Base-by-base conservation (phyloP, 1,140 invertebrate species). In the Nasonia vitripennis region DNA sequence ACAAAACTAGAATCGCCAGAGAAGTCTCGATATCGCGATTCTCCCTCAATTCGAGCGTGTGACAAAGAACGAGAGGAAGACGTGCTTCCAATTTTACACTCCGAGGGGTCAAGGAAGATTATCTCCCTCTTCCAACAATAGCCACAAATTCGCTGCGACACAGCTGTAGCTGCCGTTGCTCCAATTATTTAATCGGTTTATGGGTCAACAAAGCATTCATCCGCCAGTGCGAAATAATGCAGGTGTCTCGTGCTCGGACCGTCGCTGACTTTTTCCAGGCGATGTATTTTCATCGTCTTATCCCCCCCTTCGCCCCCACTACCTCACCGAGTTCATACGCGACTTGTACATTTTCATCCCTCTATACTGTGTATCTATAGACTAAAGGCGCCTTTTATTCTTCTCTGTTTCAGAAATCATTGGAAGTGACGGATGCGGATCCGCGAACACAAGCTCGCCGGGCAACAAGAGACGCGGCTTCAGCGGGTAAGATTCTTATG, bases 381-480 rank as follows among this genome's bases (percentile, higher is more conserved):
- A 62, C 55, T 62, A 62, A 62, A n/a, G 17, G 55, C 20, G 20
- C 4, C 4, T 17, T 5, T 62, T 62, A 62, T 62, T 81, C 48
- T 79, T 85, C 48, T 92, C 85, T 92, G 89, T 93, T 94, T 87
- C 93, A 94, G 94, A 95, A 89, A 92, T 93, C 87, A 90, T 93
- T 68, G 92, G 93, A 62, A 94, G 93, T 90, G 95, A 95, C 89
- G 94, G 94, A 77, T 93, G 92, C 78, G 93, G 92, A 75, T 91
- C 93, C 27, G 92, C 92, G 78, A 95, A 94, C 85, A 95, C 94
- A 78, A 95, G 95, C 86, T 96, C 96, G 86, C 96, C 96, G 31
- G 96, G 96, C 73, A 97, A 97, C 92, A 97, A 97, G 90, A 95
- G 96, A 87, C 94, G 96, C 78, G 96, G 95, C 55, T 97, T 97